A percentile compares a stretch with the other conserved stretches of the same genome.
Evolutionary conservation across 1,140 invertebrate species (phyloP).

Genomic region (Trachymyrmex cornetzi): DNA sequence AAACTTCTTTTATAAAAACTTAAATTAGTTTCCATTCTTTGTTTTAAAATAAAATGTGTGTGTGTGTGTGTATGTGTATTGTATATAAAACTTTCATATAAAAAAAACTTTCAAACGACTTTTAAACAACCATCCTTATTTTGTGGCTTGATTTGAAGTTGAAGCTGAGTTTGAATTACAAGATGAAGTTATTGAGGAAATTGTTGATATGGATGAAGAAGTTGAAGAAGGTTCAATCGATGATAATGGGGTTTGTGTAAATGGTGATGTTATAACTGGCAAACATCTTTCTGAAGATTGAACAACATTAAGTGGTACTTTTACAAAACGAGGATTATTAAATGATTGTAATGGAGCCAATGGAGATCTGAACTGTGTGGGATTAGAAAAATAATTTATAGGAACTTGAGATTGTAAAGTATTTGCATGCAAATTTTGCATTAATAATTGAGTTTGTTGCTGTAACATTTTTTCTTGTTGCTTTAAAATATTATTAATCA

Average conservation of each 20-base stretch:
- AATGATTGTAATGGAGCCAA: neutral
- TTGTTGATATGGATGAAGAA: conserved; percentile 1
- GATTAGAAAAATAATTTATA: conserved; percentile 30
- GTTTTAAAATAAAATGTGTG: too few species aligned
- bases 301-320: conserved; percentile 30
- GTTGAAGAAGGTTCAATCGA: neutral
- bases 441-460: conserved; percentile 21
- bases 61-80: too few species aligned
- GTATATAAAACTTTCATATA: conserved; percentile 9
- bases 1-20: too few species aligned
- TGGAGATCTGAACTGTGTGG: neutral
- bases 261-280: conserved; percentile 20
- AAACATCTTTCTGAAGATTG: conserved; percentile 19
- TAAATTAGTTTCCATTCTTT: too few species aligned
- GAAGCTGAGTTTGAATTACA: neutral
- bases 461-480: conserved; percentile 35
- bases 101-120: too few species aligned
- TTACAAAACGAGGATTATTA: conserved; percentile 24
- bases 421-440: conserved; percentile 15
- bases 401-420: conserved; percentile 9
- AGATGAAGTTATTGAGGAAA: neutral
- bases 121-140: conserved; percentile 15
- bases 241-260: conserved; percentile 1
- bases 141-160: conserved; percentile 22
- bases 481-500: too few species aligned